Base-by-base conservation (phyloP, 2,113 vertebrate genomes). In the Onychostoma macrolepis region DNA sequence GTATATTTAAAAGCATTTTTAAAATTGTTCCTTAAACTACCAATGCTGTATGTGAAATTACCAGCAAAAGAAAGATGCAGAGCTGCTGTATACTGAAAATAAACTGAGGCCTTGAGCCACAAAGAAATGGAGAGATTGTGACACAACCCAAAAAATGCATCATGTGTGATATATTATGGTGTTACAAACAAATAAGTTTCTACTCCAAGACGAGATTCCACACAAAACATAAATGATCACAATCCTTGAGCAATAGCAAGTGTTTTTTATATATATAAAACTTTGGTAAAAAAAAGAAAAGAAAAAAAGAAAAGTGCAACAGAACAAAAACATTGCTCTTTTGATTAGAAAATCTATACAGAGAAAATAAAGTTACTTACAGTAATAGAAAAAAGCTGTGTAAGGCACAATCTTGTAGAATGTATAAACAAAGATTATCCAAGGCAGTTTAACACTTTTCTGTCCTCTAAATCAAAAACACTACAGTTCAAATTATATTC, bases 301-400 rank as follows among this genome's bases (percentile, higher is more conserved):
- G n/a, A n/a, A n/a, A n/a, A n/a, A n/a, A n/a, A n/a, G n/a, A n/a
- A 89, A 92, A 90, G 89, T 87, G 89, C 91, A 91, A 90, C 85
- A 79, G 85, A 88, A 87, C 26, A 86, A 87, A 45, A 89, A 30
- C 88, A 87, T 30, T 85, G 85, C 80, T 90, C 58, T 86, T 89
- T 53, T 80, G 65, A 88, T 88, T 33, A 72, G 48, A 75, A 87
- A 85, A 88, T 5, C 4, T 78, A 87, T 83, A 69, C 69, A 90
- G 85, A 91, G 90, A 89, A 88, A 91, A 89, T 50, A 72, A 72
- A 53, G 8, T 30, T 21, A 50, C 76, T 78, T 78, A 87, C 48
- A 71, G 13, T 48, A 50, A 67, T 10, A 56, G 41, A 67, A 93
- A 86, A 91, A 84, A 63, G 28, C 84, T 80, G 77, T 75, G 53